Evolutionary conservation across 2,113 vertebrate species (phyloP), one percentile per base, ranked within the genome.

Genomic region (Prinia subflava): DNA sequence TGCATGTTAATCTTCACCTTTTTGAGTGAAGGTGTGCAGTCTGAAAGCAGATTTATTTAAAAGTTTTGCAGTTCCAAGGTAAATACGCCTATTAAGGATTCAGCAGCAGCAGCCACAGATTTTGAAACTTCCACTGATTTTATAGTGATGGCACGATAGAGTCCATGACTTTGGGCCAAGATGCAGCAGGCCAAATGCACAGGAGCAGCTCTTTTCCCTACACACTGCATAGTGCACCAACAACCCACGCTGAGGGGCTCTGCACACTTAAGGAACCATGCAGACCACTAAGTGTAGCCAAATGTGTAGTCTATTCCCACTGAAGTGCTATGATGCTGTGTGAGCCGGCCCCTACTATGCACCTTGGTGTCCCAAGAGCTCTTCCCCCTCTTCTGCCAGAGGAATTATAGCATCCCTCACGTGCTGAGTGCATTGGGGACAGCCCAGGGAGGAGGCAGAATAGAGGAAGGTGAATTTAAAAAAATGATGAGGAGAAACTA

Each of bases 71-170:
- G 22, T 59, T 95, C 68, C 69, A 78, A 96, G 93, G 47, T 77
- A 86, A 94, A 83, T 53, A 83, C 1, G 15, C 11, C 44, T 65
- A 50, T 31, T 74, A 77, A 65, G 49, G 57, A 89, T 85, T 81
- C 55, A 78, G 37, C 27, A 64, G 79, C 41, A 57, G 44, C 15
- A 78, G 68, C 37, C 71, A 86, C 9, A 47, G 47, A 62, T 91
- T 80, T 52, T 75, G 64, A 86, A 94, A 62, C 28, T 68, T 91
- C 57, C 52, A 37, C 23, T 31, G 57, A 80, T 80, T 92, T 91
- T 80, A 42, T 41, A 74, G n/a, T 25, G 83, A 83, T 0, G 6
- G 59, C 59, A 80, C 2, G 4, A 77, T 9, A 27, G 63, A 60
- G 57, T 15, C 50, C 1, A 0, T 39, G 59, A 71, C 37, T 87